These are phyloP conservation scores for Lepus europaeus DNA, from an alignment of 2,113 vertebrate species.

Conservation along the genomic window DNA sequence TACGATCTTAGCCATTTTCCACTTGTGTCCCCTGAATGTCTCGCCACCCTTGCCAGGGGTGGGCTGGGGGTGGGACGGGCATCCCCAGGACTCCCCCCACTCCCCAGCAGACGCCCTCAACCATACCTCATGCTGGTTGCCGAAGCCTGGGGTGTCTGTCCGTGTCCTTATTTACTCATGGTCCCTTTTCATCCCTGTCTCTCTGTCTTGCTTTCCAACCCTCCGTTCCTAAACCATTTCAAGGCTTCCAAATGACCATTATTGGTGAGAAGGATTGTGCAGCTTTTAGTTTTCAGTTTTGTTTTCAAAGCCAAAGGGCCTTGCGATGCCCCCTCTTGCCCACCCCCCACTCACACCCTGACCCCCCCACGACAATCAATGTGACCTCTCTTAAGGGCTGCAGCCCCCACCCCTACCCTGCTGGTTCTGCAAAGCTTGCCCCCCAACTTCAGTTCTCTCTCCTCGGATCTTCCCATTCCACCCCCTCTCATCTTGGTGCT, in stretches of 20 bases:
- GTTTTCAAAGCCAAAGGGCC: constrained; percentile 84
- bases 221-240: constrained; percentile 82
- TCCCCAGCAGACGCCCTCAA: constrained; percentile 41
- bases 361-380: constrained; percentile 88
- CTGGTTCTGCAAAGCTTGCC: constrained; percentile 76
- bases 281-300: constrained; percentile 81
- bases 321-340: constrained; percentile 77
- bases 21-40: constrained; percentile 53
- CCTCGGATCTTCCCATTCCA: constrained; percentile 55
- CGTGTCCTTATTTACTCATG: not conserved
- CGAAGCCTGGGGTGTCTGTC: constrained; percentile 70
- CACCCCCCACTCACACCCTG: constrained; percentile 31
- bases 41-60: constrained; percentile 73
- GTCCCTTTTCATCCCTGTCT: not conserved
- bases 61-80: constrained; percentile 51
- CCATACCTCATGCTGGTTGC: constrained; percentile 75
- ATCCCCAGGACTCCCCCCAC: constrained; percentile 51
- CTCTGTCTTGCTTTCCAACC: constrained; percentile 43
- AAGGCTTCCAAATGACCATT: constrained; percentile 81
- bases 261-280: constrained; percentile 80
- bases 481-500: constrained; percentile 77
- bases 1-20: not conserved
- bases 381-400: constrained; percentile 89
- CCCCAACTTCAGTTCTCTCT: constrained; percentile 57
- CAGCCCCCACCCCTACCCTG: constrained; percentile 74